These are phyloP conservation scores for Bolinopsis microptera DNA, from an alignment of 37 sponge, comb jelly and placozoan genomes.

Conservation along the genomic window DNA sequence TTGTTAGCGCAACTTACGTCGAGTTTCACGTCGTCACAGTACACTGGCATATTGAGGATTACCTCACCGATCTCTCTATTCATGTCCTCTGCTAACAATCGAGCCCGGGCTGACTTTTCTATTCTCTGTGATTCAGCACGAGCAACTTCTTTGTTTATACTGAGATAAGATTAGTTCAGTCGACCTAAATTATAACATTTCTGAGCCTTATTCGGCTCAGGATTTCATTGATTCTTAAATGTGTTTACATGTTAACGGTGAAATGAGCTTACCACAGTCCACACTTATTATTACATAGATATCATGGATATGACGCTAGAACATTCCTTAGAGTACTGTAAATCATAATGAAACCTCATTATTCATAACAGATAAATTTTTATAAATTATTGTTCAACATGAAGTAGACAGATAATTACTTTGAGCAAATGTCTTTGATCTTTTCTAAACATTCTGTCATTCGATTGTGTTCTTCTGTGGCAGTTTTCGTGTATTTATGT, in stretches of 20 bases:
- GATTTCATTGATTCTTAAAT: no score
- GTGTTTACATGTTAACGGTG: no score
- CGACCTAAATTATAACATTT: not conserved
- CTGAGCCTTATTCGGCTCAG: no score
- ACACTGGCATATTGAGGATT: not conserved
- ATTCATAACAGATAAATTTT: no score
- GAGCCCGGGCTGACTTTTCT: slow-evolving; percentile 12
- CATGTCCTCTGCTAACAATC: not conserved
- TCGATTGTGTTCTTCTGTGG: not conserved
- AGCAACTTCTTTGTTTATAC: slow-evolving; percentile 12
- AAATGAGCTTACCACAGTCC: no score
- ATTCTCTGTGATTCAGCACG: slow-evolving; percentile 4
- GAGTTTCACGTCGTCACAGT: not conserved
- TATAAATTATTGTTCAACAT: no score
- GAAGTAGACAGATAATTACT: not conserved
- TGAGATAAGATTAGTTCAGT: not conserved
- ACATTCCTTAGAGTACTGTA: no score
- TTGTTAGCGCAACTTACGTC: no score
- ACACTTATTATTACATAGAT: no score
- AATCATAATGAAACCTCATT: no score
- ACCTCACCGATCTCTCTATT: not conserved
- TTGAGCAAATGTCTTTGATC: not conserved
- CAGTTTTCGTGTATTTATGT: not conserved
- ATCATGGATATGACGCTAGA: no score
- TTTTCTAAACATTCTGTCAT: not conserved